Percentiles rank a stretch among this genome's conserved stretches.
These are phyloP conservation scores for Ceraclea dissimilis DNA, from an alignment of 2,888 invertebrate genomes.

Conservation along the genomic window DNA sequence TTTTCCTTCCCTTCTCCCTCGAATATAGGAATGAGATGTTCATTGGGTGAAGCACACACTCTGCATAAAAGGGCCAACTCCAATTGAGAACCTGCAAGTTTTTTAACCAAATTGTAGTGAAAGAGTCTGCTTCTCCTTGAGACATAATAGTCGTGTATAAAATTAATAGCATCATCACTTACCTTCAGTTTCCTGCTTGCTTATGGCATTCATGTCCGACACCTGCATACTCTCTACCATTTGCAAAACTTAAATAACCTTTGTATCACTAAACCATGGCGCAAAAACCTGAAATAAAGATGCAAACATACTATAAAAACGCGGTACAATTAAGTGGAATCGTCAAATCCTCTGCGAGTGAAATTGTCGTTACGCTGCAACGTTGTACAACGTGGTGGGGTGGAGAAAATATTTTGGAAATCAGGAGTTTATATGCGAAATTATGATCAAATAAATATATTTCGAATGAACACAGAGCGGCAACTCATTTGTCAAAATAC, in stretches of 20 bases:
- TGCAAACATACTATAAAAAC: not conserved
- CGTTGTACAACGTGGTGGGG: not conserved
- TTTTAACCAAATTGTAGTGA: not conserved
- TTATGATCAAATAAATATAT: not conserved
- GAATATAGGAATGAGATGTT: slow-evolving; percentile 54
- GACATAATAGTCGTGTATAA: not conserved
- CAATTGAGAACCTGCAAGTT: not conserved
- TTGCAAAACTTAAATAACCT: not conserved
- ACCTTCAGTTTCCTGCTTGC: not conserved
- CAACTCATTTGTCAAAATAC: not conserved
- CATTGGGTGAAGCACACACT: slow-evolving; percentile 47
- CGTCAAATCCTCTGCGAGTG: not conserved
- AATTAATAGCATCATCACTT: not conserved
- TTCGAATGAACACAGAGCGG: not conserved
- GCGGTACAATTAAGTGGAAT: not conserved
- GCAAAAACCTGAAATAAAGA: not conserved
- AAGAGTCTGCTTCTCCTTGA: not conserved
- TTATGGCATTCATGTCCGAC: not conserved
- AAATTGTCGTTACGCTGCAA: not conserved
- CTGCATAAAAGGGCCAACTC: slow-evolving; percentile 38
- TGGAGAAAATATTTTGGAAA: not conserved
- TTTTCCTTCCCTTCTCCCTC: slow-evolving; percentile 53
- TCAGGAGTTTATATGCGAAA: not conserved
- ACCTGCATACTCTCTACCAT: not conserved
- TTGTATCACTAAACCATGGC: not conserved